Conservation (phyloP, 2,888 invertebrate species). For the Opisthograptis luteolata region DNA sequence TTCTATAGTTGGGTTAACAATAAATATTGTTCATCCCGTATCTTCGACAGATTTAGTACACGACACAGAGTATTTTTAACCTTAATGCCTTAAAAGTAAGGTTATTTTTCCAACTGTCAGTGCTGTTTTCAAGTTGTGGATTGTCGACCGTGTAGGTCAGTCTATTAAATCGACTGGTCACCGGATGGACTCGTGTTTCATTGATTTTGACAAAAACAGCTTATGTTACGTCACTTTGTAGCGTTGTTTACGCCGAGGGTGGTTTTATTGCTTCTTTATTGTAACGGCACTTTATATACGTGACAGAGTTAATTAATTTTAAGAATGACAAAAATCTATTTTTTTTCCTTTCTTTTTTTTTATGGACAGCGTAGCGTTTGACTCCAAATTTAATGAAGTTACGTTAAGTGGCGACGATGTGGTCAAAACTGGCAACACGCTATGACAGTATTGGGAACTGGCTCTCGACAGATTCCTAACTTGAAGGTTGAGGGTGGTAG, state of each 20-base stretch:
- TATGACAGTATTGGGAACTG: too few species aligned
- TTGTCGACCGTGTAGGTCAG: constrained; percentile 76
- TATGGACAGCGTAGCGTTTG: too few species aligned
- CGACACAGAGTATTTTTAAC: constrained; percentile 29
- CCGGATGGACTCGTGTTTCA: constrained; percentile 76
- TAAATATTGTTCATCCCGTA: constrained; percentile 80
- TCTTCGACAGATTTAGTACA: constrained; percentile 37
- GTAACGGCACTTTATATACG: constrained; percentile 23
- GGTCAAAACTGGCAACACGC: too few species aligned
- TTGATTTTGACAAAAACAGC: constrained; percentile 73
- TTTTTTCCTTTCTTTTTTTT: too few species aligned
- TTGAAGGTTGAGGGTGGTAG: too few species aligned
- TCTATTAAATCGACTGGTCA: constrained; percentile 74
- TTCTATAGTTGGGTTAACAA: constrained; percentile 77
- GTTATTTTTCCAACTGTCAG: constrained; percentile 38
- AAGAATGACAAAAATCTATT: too few species aligned
- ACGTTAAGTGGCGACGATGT: too few species aligned
- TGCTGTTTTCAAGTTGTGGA: constrained; percentile 44
- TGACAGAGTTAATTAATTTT: too few species aligned
- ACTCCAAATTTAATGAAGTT: too few species aligned
- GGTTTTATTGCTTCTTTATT: constrained; percentile 37
- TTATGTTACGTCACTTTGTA: constrained; percentile 71
- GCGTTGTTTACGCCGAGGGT: constrained; percentile 54
- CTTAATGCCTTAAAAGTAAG: neutral
- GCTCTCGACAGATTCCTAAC: too few species aligned